A percentile compares a stretch with the other conserved stretches of the same genome.
These are phyloP conservation scores for Cetonia aurata DNA, from an alignment of 2,888 invertebrate genomes.

Conservation along the genomic window DNA sequence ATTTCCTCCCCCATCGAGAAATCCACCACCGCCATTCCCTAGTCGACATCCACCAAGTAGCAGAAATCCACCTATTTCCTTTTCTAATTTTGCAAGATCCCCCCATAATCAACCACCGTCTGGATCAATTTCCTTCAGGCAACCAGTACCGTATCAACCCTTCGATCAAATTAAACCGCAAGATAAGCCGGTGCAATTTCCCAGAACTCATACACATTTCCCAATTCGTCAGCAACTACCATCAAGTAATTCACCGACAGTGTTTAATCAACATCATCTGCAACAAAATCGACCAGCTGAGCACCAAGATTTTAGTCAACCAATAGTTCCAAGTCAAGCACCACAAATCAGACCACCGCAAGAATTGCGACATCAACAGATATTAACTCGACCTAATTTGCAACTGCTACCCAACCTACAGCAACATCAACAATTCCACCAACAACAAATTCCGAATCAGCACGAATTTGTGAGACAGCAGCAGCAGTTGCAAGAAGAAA, in stretches of 20 bases:
- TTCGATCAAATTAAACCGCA: conserved; percentile 55
- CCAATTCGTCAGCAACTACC: conserved; percentile 59
- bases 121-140: conserved; percentile 52
- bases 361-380: conserved; percentile 39
- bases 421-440: conserved; percentile 55
- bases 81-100: conserved; percentile 34
- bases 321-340: conserved; percentile 48
- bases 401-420: conserved; percentile 20
- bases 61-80: conserved; percentile 6
- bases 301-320: conserved; percentile 47
- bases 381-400: conserved; percentile 7
- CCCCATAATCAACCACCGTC: conserved; percentile 44
- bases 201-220: conserved; percentile 69
- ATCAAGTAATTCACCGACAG: conserved; percentile 49
- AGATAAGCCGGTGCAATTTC: conserved; percentile 59
- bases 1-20: conserved; percentile 42
- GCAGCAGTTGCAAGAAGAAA: conserved; percentile 57
- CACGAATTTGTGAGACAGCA: conserved; percentile 59
- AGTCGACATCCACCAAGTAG: conserved; percentile 26
- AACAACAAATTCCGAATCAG: conserved; percentile 48
- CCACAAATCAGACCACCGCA: conserved; percentile 52
- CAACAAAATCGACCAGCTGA: conserved; percentile 56
- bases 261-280: conserved; percentile 61
- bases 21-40: conserved; percentile 41
- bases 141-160: conserved; percentile 62